Percentiles rank a stretch among this genome's conserved stretches.
Evolutionary conservation across 1,140 invertebrate genomes (phyloP).

Genomic region (Danaus plexippus): DNA sequence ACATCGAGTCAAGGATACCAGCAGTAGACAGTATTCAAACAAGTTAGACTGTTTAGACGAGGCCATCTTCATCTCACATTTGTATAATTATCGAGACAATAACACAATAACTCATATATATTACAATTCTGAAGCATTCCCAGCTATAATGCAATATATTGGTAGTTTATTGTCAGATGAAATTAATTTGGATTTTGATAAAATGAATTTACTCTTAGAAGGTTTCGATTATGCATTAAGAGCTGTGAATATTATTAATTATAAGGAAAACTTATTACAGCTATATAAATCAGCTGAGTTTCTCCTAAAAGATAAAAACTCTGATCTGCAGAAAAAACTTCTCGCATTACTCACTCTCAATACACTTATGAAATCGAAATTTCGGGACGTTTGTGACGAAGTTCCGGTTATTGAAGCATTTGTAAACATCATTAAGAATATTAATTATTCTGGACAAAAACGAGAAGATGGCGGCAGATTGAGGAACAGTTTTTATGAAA

Average conservation of each 20-base stretch:
- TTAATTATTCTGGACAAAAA: conserved; percentile 18
- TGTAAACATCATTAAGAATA: conserved; percentile 10
- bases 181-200: conserved; percentile 12
- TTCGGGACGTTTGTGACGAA: neutral
- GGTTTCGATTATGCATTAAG: conserved; percentile 11
- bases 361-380: conserved; percentile 19
- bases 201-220: conserved; percentile 14
- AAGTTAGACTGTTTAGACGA: conserved; percentile 38
- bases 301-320: conserved; percentile 20
- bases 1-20: conserved; percentile 30
- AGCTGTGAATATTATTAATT: conserved; percentile 2
- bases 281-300: conserved; percentile 11
- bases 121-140: conserved; percentile 1
- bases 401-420: conserved; percentile 8
- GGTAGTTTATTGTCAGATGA: conserved; percentile 10
- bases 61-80: conserved; percentile 32
- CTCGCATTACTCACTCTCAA: conserved; percentile 29
- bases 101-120: conserved; percentile 10
- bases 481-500: conserved; percentile 48
- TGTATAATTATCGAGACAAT: conserved; percentile 10
- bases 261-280: conserved; percentile 9
- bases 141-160: conserved; percentile 17
- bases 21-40: conserved; percentile 38
- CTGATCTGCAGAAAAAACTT: conserved; percentile 30
- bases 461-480: conserved; percentile 39